Evolutionary conservation across 2,888 invertebrate genomes (phyloP).

Genomic region (Harmothoe impar): DNA sequence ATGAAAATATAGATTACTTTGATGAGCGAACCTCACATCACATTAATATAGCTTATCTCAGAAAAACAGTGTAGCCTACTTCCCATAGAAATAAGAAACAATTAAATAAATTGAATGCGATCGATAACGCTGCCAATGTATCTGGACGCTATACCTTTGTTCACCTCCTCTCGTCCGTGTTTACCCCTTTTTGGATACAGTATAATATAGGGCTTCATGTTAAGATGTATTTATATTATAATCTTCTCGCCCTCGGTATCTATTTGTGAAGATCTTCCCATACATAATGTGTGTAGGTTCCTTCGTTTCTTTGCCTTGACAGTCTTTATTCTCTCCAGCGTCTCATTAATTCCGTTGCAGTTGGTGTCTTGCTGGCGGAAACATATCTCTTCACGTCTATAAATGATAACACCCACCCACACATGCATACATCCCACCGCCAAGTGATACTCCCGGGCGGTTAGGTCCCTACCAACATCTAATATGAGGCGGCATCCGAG

Average conservation of each 20-base stretch:
- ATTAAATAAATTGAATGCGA: constrained; percentile 10
- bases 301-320: no score
- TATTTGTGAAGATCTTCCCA: no score
- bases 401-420: neutral
- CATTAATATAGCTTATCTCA: constrained; percentile 8
- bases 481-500: neutral
- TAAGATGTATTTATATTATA: no score
- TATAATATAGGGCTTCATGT: no score
- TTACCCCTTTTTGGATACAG: neutral
- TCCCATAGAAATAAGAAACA: neutral
- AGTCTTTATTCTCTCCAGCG: no score
- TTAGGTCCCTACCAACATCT: neutral
- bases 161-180: neutral
- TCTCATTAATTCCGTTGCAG: no score
- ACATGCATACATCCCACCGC: neutral
- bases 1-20: constrained; percentile 40
- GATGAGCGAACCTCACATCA: neutral
- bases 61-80: neutral
- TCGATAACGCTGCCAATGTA: neutral
- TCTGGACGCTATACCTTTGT: neutral
- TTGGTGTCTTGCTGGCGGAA: neutral
- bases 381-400: neutral
- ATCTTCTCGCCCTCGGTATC: no score
- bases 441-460: neutral
- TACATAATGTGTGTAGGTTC: no score